Conservation (phyloP, 1,140 invertebrate species). For the Ooceraea biroi region DNA sequence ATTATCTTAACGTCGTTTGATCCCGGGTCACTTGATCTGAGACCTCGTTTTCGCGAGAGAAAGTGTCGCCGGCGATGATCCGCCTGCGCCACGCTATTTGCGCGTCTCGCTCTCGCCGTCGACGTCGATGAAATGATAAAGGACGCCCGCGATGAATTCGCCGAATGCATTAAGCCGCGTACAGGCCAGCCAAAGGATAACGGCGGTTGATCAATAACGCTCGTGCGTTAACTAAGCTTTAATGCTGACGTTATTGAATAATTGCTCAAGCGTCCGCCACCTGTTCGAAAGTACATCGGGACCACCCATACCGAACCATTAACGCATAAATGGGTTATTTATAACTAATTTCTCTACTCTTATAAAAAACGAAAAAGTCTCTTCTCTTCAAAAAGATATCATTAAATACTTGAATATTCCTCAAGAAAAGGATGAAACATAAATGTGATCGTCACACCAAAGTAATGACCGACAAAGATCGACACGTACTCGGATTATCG, state of each 20-base stretch:
- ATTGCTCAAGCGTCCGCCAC: neutral
- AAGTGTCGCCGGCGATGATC: slow-evolving; percentile 30
- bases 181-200: slow-evolving; percentile 33
- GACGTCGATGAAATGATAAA: slow-evolving; percentile 62
- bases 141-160: slow-evolving; percentile 49
- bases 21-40: slow-evolving; percentile 11
- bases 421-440: too few species aligned
- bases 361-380: too few species aligned
- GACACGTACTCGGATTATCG: neutral
- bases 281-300: neutral
- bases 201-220: neutral
- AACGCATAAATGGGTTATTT: too few species aligned
- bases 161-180: slow-evolving; percentile 34
- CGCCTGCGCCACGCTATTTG: neutral
- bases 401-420: too few species aligned
- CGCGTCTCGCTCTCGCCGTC: slow-evolving; percentile 25
- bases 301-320: neutral
- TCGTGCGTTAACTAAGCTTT: slow-evolving; percentile 6
- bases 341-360: too few species aligned
- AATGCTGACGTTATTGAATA: neutral
- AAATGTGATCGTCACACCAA: too few species aligned
- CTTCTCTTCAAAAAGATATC: too few species aligned
- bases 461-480: too few species aligned
- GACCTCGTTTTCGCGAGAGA: slow-evolving; percentile 22
- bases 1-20: slow-evolving; percentile 25